phyloP scores from a whole-genome alignment of 2,888 invertebrate genomes.

The Sphaeridia pumilis region DNA sequence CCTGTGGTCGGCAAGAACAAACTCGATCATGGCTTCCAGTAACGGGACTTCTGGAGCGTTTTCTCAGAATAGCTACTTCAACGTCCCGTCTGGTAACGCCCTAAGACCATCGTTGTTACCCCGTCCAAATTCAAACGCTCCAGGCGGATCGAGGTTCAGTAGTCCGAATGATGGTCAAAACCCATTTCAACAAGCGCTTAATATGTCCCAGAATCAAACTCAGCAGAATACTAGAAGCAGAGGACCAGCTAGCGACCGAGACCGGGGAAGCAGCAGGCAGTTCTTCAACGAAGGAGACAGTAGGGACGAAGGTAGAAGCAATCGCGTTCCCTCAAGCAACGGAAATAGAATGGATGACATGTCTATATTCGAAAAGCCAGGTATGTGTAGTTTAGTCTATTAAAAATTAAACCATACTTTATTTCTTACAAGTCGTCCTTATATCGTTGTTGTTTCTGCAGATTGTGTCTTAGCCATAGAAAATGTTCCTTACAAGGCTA shows the following conservation, averaged over 20 bases:
- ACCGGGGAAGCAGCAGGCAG: neutral
- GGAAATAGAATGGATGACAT: conserved; percentile 12
- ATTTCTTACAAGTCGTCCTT: too few relatives aligned
- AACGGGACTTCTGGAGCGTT: too few relatives aligned
- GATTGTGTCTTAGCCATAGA: conserved; percentile 77
- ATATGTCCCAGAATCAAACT: conserved; percentile 18
- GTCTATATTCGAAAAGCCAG: conserved; percentile 19
- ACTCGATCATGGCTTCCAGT: too few relatives aligned
- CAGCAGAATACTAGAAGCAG: conserved; percentile 7
- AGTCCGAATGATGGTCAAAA: conserved; percentile 21
- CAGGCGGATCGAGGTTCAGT: too few relatives aligned
- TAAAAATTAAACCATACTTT: neutral
- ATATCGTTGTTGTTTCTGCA: too few relatives aligned
- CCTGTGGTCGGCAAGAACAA: conserved; percentile 6
- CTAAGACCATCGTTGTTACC: too few relatives aligned
- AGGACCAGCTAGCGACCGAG: conserved; percentile 17
- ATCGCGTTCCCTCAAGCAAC: conserved; percentile 19
- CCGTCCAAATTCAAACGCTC: conserved; percentile 3
- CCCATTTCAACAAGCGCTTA: conserved; percentile 33
- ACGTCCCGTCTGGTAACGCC: too few relatives aligned
- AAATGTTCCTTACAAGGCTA: conserved; percentile 80
- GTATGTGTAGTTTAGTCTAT: conserved; percentile 3
- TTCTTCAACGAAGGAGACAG: conserved; percentile 3
- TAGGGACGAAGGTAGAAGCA: conserved; percentile 7
- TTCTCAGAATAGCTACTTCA: too few relatives aligned